Evolutionary conservation across 2,797 vertebrate species (phyloP), one percentile per base, ranked within the genome.

Genomic region (Chelidonichthys spinosus): DNA sequence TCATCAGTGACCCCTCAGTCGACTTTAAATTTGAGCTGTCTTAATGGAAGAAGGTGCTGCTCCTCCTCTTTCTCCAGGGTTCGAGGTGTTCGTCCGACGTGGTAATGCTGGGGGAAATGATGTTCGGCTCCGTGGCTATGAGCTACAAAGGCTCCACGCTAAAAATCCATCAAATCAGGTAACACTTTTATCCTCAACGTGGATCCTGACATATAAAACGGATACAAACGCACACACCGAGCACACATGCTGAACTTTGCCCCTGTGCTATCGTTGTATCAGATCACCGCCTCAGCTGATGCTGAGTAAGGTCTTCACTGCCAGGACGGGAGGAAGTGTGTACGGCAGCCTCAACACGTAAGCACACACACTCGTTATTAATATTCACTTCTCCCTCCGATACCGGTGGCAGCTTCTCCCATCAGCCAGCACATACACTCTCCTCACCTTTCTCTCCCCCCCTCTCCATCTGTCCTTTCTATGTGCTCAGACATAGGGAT

Each of bases 81-180:
- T 96, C 97, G 18, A 95, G 94, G 62, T 97, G 96, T 82, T 96
- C 97, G 4, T 98, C 98, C 0, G 98, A 99, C 85, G 97, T 97
- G 76, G 97, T 95, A 69, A 99, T 99, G 98, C 95, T 99, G 73
- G 98, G 97, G 63, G 98, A 99, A 88, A 99, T 99, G 98, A 99
- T 99, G 98, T 99, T 99, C 89, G 98, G 98, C 55, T 99, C 98
- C 10, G 98, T 99, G 82, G 98, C 98, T 37, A 99, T 99, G 98
- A 99, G 98, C 92, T 99, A 99, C 91, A 99, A 98, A 93, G 98
- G 98, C 58, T 99, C 98, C 42, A 99, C 97, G 0, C 67, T 99
- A 84, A 99, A 99, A 93, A 99, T 99, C 86, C 98, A 99, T 88
- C 97, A 99, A 86, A 99, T 99, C 69, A 95, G 98, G 98, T 98